Evolutionary conservation across 1,140 invertebrate species (phyloP), one percentile per base, ranked within the genome.

Genomic region (Neodiprion lecontei): DNA sequence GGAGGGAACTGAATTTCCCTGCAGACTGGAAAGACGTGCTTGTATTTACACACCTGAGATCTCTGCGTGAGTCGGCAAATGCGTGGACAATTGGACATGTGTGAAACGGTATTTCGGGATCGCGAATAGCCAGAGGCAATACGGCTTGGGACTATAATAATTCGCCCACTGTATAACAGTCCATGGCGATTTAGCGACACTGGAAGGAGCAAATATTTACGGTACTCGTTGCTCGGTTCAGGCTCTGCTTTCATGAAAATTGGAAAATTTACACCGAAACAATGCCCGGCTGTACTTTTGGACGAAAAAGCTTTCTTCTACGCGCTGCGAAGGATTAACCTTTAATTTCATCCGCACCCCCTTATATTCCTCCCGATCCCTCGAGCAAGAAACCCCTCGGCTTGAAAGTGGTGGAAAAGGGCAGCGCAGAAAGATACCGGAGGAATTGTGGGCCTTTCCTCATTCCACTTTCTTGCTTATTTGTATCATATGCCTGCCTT

Each of bases 161-260:
- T 40, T 5, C 28, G 28, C 28, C 5, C 28, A 40, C 28, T 40
- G 5, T 40, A 40, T 40, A 40, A 40, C 28, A 40, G 28, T 40
- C 28, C 28, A 40, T 40, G 28, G 28, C 2, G 28, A 3, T 5
- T 79, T 75, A 76, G 72, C 66, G 78, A 79, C 80, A 84, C 85
- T 85, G 83, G 82, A 81, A 70, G 82, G 66, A 79, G 77, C 84
- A 88, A 88, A 88, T 88, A 88, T 88, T 88, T 87, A 84, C 84
- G 82, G 79, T 84, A 12, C 53, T 17, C 9, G 11, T 61, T 9
- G 28, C 5, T 40, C 28, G 5, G 5, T 40, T 40, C 28, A 40
- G 28, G 28, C 28, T 40, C 28, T 40, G 28, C 28, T 40, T 40
- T 40, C 28, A 40, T 61, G 53, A 61, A 61, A 61, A 68, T 71